Evolutionary conservation across 1,140 invertebrate species (phyloP), one percentile per base, ranked within the genome.

Genomic region (Geopemphigus sp.): DNA sequence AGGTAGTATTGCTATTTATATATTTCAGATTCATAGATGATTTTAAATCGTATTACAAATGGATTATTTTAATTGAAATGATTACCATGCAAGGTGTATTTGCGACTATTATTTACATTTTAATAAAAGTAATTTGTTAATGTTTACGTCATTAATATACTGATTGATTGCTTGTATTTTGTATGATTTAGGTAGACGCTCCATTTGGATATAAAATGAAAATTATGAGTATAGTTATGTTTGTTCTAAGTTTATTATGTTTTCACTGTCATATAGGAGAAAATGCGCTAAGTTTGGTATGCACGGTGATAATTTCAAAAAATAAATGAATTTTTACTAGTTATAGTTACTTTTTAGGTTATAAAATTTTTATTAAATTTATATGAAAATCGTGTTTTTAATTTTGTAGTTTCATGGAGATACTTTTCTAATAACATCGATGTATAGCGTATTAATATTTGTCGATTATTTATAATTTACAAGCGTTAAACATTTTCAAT

Each of bases 21-120:
- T 70, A 50, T 70, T 70, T 32, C 56, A 74, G 72, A 24, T 74
- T 57, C n/a, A 19, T 74, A 57, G 53, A 74, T 10, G 72, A 57
- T 56, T 74, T 74, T 5, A 74, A 57, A 22, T 54, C 54, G 19
- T 74, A 74, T 8, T 74, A 57, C 29, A 74, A 74, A 2, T 74
- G 54, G 50, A 39, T 74, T 1, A n/a, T 74, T 14, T 32, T 74
- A 15, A 39, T 54, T n/a, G 72, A 74, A 22, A 56, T 74, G 6
- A 24, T 74, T 22, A 6, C 3, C 5, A 39, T 57, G 1, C 72
- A 74, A 74, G 15, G 12, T n/a, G 5, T 74, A 14, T 12, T 74
- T 8, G 26, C 72, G 1, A 74, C 57, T 5, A 11, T 29, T 22
- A 32, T 74, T 56, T 74, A 32, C 53, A 32, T n/a, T 22, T 8